phyloP scores from a whole-genome alignment of 2,797 vertebrate species.

The Molossus alvarezi region DNA sequence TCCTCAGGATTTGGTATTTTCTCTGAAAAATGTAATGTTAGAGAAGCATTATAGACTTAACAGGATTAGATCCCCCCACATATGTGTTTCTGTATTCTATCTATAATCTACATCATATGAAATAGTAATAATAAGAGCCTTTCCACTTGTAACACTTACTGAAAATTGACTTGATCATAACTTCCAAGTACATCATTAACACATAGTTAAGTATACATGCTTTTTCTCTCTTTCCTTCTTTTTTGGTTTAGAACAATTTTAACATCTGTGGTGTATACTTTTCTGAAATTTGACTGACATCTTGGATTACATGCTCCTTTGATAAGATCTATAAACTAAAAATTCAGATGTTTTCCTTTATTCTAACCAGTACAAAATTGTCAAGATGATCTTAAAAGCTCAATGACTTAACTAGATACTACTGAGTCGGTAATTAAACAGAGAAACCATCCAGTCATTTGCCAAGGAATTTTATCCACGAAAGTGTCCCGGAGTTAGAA shows the following conservation, averaged over 20 bases:
- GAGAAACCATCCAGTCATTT: constrained; percentile 58
- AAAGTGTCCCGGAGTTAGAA: constrained; percentile 65
- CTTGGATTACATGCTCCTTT: background rate
- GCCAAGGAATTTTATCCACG: constrained; percentile 48
- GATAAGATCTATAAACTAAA: constrained; percentile 53
- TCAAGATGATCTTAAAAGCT: constrained; percentile 57
- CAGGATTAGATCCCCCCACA: constrained; percentile 11
- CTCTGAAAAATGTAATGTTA: constrained; percentile 64
- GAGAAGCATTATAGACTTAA: constrained; percentile 63
- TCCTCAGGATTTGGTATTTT: constrained; percentile 33
- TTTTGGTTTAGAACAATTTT: constrained; percentile 57
- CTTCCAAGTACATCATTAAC: constrained; percentile 64
- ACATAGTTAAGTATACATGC: constrained; percentile 57
- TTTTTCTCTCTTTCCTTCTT: background rate
- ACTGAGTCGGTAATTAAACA: constrained; percentile 59
- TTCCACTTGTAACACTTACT: constrained; percentile 44
- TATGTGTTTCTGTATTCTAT: background rate
- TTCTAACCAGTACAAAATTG: constrained; percentile 37
- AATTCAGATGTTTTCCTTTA: constrained; percentile 61
- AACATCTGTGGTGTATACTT: constrained; percentile 36
- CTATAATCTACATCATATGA: constrained; percentile 60
- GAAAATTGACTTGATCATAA: constrained; percentile 44
- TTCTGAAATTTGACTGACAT: constrained; percentile 61
- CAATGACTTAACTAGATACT: background rate
- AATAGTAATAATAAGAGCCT: constrained; percentile 43